Conservation (phyloP, 2,113 vertebrate species). For the Brachyhypopomus gauderio region DNA sequence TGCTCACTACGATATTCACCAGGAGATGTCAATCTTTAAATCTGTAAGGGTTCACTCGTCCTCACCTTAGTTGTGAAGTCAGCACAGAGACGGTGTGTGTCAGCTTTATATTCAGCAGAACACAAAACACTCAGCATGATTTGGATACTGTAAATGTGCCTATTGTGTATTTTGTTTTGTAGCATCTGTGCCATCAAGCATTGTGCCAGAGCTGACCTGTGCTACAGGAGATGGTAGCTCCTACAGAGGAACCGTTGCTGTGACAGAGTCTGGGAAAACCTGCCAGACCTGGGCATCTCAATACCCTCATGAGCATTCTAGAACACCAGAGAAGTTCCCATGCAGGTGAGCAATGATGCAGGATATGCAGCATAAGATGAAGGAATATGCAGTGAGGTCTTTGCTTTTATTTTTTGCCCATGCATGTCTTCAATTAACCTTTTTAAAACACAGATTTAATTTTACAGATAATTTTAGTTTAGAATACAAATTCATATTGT, state of each 20-base stretch:
- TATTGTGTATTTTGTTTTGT: conserved; percentile 30
- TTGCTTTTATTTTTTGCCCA: no score
- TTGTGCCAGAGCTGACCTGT: conserved; percentile 79
- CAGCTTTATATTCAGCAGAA: no score
- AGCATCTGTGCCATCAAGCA: conserved; percentile 80
- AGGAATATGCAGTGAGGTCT: no score
- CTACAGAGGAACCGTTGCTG: conserved; percentile 79
- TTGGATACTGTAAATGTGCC: neutral
- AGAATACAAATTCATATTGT: no score
- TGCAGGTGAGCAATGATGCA: conserved; percentile 84
- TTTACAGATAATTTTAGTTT: no score
- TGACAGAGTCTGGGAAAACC: conserved; percentile 80
- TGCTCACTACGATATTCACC: neutral
- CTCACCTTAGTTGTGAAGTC: no score
- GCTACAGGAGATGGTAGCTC: conserved; percentile 77
- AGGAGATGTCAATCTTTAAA: no score
- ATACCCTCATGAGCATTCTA: conserved; percentile 83
- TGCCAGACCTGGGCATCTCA: conserved; percentile 89
- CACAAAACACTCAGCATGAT: neutral
- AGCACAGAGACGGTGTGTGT: no score
- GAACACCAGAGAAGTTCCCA: conserved; percentile 88
- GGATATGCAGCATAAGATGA: neutral
- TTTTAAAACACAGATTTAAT: no score
- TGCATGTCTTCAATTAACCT: no score
- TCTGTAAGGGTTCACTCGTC: no score